Evolutionary conservation across 1,140 invertebrate species (phyloP).

Genomic region (Heliothis subflexa): DNA sequence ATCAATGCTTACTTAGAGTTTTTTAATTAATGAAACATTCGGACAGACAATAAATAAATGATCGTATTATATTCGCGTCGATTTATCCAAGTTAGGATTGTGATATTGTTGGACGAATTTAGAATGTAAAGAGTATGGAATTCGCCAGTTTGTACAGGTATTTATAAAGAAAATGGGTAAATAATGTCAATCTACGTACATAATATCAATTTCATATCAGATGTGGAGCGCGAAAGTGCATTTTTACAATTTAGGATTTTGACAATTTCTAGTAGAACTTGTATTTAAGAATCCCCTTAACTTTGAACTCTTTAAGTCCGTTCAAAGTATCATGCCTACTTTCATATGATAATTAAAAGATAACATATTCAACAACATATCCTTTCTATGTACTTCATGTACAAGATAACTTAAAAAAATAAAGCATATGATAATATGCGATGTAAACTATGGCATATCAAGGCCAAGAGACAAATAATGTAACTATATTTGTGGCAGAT

Average conservation of each 20-base stretch:
- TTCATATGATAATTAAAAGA: neutral
- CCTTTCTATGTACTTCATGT: neutral
- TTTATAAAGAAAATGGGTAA: slow-evolving; percentile 67
- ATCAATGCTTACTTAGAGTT: neutral
- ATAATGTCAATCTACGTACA: slow-evolving; percentile 80
- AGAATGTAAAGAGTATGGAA: slow-evolving; percentile 50
- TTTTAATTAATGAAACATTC: neutral
- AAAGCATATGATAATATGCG: too few relatives aligned
- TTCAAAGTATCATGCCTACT: neutral
- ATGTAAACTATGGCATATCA: too few relatives aligned
- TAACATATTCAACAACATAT: neutral
- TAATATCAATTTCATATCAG: slow-evolving; percentile 84
- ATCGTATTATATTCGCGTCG: slow-evolving; percentile 33
- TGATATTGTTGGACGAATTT: slow-evolving; percentile 49
- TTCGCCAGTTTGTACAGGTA: slow-evolving; percentile 72
- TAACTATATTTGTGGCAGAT: too few relatives aligned
- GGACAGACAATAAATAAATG: neutral
- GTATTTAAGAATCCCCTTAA: slow-evolving; percentile 32
- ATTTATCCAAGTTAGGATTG: slow-evolving; percentile 38
- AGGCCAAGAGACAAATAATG: too few relatives aligned
- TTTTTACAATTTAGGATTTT: slow-evolving; percentile 45
- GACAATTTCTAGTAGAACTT: slow-evolving; percentile 28
- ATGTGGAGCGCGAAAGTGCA: slow-evolving; percentile 60
- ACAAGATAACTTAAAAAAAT: too few relatives aligned
- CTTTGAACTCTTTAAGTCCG: slow-evolving; percentile 29